Conservation (phyloP, 2,888 invertebrate species). For the Dascillus cervinus region DNA sequence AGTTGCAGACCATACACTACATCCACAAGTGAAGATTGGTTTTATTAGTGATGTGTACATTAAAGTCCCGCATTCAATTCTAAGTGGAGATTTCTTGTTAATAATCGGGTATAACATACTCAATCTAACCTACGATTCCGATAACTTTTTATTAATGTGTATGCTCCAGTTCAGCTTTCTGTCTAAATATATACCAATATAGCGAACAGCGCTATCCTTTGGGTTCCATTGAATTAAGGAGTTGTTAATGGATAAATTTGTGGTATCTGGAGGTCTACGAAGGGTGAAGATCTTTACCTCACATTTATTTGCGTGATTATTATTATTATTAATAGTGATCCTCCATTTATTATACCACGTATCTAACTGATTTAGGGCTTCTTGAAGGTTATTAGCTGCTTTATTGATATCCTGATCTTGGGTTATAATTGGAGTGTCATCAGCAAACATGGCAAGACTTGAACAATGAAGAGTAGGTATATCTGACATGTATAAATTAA, state of each 20-base stretch:
- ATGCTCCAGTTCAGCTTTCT: conserved; percentile 1
- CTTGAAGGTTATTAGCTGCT: conserved; percentile 1
- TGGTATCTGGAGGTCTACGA: conserved; percentile 1
- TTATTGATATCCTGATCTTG: conserved; percentile 1
- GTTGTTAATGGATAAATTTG: conserved; percentile 1
- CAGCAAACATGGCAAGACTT: conserved; percentile 2
- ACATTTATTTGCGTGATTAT: conserved; percentile 2
- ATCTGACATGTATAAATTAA: conserved; percentile 2
- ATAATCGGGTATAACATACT: conserved; percentile 1
- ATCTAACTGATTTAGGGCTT: conserved; percentile 1
- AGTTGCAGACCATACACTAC: conserved; percentile 1
- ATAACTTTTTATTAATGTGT: conserved; percentile 2
- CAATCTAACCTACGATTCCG: conserved; percentile 2
- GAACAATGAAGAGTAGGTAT: not conserved
- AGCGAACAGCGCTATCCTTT: not conserved
- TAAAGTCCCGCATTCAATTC: conserved; percentile 2
- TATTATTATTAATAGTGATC: conserved; percentile 1
- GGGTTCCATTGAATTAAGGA: conserved; percentile 1
- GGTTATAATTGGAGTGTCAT: not conserved
- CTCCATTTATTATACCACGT: conserved; percentile 1
- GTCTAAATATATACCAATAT: conserved; percentile 2
- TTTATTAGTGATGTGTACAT: conserved; percentile 4
- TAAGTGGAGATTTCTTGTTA: conserved; percentile 2
- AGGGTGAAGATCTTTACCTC: conserved; percentile 3
- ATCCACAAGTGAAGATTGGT: conserved; percentile 1